A percentile compares a stretch with the other conserved stretches of the same genome.
Conservation (phyloP, 2,797 vertebrate species). For the Neopelma chrysocephalum region DNA sequence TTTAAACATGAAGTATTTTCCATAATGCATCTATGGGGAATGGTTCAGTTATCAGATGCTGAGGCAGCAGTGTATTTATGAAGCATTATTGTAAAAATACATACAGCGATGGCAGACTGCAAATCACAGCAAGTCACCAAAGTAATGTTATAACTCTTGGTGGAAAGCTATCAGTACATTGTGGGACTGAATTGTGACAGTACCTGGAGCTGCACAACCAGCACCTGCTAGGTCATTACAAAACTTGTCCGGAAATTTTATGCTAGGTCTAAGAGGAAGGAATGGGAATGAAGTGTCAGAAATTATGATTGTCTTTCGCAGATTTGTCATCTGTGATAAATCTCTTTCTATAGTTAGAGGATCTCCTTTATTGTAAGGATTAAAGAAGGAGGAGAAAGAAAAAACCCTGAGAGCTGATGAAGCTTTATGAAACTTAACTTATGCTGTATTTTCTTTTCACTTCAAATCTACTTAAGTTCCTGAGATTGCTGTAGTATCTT, state of each 20-base stretch:
- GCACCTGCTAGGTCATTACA: conserved; percentile 38
- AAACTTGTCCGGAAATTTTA: conserved; percentile 62
- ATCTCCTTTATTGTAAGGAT: conserved; percentile 34
- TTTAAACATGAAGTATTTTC: conserved; percentile 50
- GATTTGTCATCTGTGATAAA: conserved; percentile 55
- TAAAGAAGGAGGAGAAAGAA: not conserved
- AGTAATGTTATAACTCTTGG: not conserved
- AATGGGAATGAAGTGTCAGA: conserved; percentile 14
- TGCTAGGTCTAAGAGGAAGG: conserved; percentile 13
- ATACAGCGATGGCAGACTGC: not conserved
- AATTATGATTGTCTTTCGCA: conserved; percentile 56
- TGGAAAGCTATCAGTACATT: conserved; percentile 2
- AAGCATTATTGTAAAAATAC: conserved; percentile 34
- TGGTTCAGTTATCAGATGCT: conserved; percentile 29
- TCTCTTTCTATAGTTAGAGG: conserved; percentile 49
- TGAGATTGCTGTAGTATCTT: conserved; percentile 1
- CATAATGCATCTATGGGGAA: not conserved
- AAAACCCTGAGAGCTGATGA: not conserved
- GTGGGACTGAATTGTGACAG: not conserved
- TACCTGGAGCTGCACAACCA: not conserved
- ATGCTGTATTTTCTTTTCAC: conserved; percentile 6
- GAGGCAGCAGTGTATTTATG: conserved; percentile 36
- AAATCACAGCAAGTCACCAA: not conserved
- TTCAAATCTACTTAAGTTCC: conserved; percentile 16
- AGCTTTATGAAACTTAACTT: conserved; percentile 10